Evolutionary conservation across 2,113 vertebrate species (phyloP), one percentile per base, ranked within the genome.

Genomic region (Spilogale gracilis): DNA sequence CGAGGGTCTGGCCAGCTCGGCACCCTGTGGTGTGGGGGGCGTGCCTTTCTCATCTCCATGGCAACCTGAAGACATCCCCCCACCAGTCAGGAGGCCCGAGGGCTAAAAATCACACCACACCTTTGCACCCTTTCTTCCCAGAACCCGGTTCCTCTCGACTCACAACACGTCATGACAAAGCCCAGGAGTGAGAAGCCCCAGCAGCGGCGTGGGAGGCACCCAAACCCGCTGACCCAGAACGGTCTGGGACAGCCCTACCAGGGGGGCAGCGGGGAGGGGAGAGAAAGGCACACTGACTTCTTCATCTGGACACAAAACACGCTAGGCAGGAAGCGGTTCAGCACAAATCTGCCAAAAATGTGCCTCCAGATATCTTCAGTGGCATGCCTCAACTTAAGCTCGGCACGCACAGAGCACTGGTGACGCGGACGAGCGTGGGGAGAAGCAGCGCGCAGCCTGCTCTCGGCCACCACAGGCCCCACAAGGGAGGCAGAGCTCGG

Each of bases 291-390:
- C 2, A 20, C 16, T 45, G 56, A 0, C 9, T 69, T 9, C 65
- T 30, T 74, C 54, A 63, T 3, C 60, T 12, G 17, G 43, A 52
- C 81, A 85, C 2, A 14, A 86, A 65, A 48, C 0, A 18, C 12
- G 25, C 1, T 1, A 3, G 0, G 13, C 27, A 0, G 3, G 32
- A 5, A 45, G 10, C 52, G 0, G 5, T 0, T 6, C 0, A 1
- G 4, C 11, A 8, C 9, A 14, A 0, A 32, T 11, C 73, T 20
- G 2, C 38, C 12, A 1, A 5, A 32, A 1, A 32, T 5, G 9
- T 10, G 50, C 74, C 60, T 80, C 38, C 14, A 38, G 16, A 30
- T 6, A 16, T 5, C 27, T 30, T 9, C 10, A 45, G 3, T 8
- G 23, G 32, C 9, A 3, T 1, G 21, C 27, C 48, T 65, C 27